These are phyloP conservation scores for Pipistrellus pipistrellus DNA, from an alignment of 2,797 vertebrate species.

Conservation along the genomic window DNA sequence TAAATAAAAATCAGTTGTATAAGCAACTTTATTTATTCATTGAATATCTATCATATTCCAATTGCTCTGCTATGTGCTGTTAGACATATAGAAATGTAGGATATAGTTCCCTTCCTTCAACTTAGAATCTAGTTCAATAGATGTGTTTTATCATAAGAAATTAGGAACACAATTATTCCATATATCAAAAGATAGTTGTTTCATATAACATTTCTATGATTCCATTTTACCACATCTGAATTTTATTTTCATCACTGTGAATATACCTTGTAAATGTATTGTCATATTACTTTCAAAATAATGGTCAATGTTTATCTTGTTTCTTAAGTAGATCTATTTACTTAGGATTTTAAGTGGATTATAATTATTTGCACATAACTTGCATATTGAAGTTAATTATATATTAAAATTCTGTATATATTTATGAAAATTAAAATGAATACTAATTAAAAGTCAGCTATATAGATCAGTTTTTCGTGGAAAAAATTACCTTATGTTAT, in stretches of 20 bases:
- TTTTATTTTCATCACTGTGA: slow-evolving; percentile 6
- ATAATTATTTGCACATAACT: background rate
- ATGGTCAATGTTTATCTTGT: background rate
- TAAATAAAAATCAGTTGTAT: background rate
- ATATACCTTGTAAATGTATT: background rate
- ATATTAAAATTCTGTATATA: background rate
- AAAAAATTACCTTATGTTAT: background rate
- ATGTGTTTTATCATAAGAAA: background rate
- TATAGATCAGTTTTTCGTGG: background rate
- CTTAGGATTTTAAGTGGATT: background rate
- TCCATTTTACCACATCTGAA: background rate
- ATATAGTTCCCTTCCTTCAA: background rate
- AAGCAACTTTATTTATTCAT: background rate
- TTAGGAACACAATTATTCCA: background rate
- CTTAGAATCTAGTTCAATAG: background rate
- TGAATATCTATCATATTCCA: background rate
- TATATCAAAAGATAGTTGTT: background rate
- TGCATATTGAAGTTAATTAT: slow-evolving; percentile 9
- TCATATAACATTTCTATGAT: background rate
- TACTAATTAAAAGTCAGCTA: background rate
- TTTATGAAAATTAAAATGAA: background rate
- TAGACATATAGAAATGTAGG: background rate
- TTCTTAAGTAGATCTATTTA: background rate
- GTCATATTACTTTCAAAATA: background rate
- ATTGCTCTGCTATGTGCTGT: background rate